A percentile compares a stretch with the other conserved stretches of the same genome.
Evolutionary conservation across 2,797 vertebrate genomes (phyloP).

Genomic region (Mormyrus proboscirostris): DNA sequence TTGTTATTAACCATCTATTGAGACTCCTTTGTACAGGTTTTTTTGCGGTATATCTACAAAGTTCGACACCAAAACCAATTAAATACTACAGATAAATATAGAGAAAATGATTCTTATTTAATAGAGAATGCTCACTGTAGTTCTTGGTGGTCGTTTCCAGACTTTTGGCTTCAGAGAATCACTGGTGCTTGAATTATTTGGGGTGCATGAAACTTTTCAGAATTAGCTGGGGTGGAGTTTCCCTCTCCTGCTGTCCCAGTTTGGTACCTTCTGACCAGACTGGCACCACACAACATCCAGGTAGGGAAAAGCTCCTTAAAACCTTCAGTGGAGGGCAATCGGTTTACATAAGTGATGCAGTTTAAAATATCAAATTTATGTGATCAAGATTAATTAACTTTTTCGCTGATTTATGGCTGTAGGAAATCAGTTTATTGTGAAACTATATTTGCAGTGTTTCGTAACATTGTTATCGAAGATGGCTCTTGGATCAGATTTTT

Average conservation of each 20-base stretch:
- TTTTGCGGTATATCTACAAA: background rate
- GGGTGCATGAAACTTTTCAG: background rate
- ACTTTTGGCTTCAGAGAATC: background rate
- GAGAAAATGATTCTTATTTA: background rate
- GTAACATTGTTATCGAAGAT: background rate
- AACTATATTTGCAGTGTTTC: background rate
- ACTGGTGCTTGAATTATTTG: background rate
- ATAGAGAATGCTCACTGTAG: background rate
- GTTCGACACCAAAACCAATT: background rate
- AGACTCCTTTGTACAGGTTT: background rate
- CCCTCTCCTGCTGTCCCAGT: background rate
- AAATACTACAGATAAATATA: background rate
- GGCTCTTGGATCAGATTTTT: background rate
- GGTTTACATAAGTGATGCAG: background rate
- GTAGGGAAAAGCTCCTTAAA: background rate
- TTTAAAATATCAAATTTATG: background rate
- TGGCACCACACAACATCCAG: background rate
- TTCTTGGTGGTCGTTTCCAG: background rate
- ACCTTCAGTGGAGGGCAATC: background rate
- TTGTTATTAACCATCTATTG: background rate
- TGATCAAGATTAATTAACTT: background rate
- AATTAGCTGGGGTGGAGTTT: background rate
- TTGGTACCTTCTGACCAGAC: background rate
- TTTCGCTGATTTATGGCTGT: background rate
- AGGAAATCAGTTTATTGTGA: slow-evolving; percentile 4